Conservation (phyloP, 2,113 vertebrate genomes). For the Scortum barcoo region DNA sequence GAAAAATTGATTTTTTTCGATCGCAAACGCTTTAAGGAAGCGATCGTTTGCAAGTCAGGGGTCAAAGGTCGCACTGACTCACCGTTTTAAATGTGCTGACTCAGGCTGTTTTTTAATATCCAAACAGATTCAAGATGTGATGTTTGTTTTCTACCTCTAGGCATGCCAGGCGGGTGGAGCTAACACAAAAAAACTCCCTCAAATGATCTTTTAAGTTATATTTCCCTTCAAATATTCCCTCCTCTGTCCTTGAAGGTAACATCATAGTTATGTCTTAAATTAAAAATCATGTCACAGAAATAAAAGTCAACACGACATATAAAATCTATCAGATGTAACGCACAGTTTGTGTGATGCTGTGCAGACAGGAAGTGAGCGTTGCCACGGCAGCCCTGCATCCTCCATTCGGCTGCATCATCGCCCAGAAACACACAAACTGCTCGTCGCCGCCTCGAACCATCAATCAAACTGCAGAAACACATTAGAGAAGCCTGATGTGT, state of each 20-base stretch:
- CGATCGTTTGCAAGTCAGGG: neutral
- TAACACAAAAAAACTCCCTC: neutral
- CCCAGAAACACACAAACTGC: constrained; percentile 18
- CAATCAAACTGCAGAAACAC: constrained; percentile 15
- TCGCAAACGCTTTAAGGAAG: neutral
- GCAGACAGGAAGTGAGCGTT: neutral
- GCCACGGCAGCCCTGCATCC: constrained; percentile 6
- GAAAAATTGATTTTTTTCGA: neutral
- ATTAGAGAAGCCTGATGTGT: neutral
- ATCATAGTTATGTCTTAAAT: neutral
- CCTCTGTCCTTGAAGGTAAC: neutral
- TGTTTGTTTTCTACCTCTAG: constrained; percentile 6
- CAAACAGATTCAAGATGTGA: no score
- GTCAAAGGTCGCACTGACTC: constrained; percentile 27
- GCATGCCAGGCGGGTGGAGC: neutral
- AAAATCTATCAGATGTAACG: neutral
- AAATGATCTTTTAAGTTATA: neutral
- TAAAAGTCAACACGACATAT: neutral
- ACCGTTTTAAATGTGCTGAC: neutral
- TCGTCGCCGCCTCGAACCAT: neutral
- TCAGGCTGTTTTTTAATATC: no score
- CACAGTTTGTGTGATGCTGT: neutral
- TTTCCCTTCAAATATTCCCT: neutral
- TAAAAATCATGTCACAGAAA: neutral
- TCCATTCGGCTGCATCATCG: constrained; percentile 24